Evolutionary conservation across 2,888 invertebrate genomes (phyloP), one percentile per base, ranked within the genome.

Genomic region (Erannis defoliaria): DNA sequence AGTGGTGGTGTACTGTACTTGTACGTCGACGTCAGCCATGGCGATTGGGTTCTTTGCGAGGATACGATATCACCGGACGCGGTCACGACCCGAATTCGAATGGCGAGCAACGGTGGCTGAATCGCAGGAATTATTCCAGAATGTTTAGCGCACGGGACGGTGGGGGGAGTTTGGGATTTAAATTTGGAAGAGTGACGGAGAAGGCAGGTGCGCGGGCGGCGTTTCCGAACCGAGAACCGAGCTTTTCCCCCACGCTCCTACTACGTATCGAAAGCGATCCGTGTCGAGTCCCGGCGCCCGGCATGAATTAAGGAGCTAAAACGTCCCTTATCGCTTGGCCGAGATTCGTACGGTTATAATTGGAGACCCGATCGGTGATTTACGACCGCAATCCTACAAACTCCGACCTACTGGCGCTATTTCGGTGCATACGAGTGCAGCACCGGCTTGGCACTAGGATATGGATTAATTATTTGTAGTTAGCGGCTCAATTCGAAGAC

Each of bases 21-120:
- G 96, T 74, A 96, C 95, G 92, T 97, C 97, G 82, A 97, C 97
- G 95, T 98, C 98, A 89, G 97, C 97, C 98, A 98, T 98, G 93
- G 84, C 42, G 62, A 77, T 80, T 77, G 72, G 75, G 76, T 75
- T 75, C 78, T 75, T 70, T 73, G 80, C 73, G 75, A 77, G 75
- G 78, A 75, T 76, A 80, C 86, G 79, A 87, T 91, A 90, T 89
- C 89, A 88, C 90, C 82, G 86, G 89, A 89, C 92, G 90, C 93
- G 90, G 85, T 90, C 93, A 86, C 93, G 93, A 92, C 91, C 93
- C 89, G 93, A 90, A 87, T 92, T 90, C 92, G 93, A 93, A 93
- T 93, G 93, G 89, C 89, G 87, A 87, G 89, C 83, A 85, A 85
- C 89, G 82, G 85, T 87, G 82, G 85, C 85, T 84, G 88, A 90